A percentile compares a stretch with the other conserved stretches of the same genome.
These are phyloP conservation scores for Catharus ustulatus DNA, from an alignment of 2,797 vertebrate species.

Conservation along the genomic window DNA sequence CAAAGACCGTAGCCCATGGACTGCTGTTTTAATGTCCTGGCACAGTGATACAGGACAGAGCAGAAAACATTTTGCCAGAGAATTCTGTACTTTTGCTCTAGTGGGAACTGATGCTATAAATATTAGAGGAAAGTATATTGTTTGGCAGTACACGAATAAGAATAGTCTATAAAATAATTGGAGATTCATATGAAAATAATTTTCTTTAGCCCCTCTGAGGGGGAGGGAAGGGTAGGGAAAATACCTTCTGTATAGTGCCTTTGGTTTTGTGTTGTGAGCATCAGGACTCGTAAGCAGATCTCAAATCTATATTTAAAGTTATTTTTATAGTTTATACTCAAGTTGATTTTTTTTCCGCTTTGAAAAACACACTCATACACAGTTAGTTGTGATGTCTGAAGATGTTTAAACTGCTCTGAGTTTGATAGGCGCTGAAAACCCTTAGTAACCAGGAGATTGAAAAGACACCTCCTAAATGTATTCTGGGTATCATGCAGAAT, in stretches of 20 bases:
- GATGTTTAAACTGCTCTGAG: not conserved
- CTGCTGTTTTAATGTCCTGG: not conserved
- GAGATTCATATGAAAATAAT: not conserved
- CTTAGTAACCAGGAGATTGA: not conserved
- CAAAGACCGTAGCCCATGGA: not conserved
- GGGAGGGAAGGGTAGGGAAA: not conserved
- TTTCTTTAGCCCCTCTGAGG: not conserved
- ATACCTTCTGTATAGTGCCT: not conserved
- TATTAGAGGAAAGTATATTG: not conserved
- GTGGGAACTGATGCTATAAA: not conserved
- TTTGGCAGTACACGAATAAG: not conserved
- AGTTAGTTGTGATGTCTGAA: not conserved
- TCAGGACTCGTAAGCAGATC: not conserved
- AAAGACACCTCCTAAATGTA: not conserved
- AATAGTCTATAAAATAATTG: not conserved
- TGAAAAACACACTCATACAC: not conserved
- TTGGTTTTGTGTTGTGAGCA: not conserved
- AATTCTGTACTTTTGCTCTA: not conserved
- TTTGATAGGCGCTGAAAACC: not conserved
- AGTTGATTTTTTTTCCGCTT: not conserved
- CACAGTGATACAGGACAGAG: not conserved
- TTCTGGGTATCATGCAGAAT: not conserved
- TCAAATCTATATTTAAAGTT: not conserved
- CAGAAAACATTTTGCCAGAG: not conserved
- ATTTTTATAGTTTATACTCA: not conserved